A percentile compares a stretch with the other conserved stretches of the same genome.
phyloP scores from a whole-genome alignment of 2,888 invertebrate genomes.

The Heliconius sara region DNA sequence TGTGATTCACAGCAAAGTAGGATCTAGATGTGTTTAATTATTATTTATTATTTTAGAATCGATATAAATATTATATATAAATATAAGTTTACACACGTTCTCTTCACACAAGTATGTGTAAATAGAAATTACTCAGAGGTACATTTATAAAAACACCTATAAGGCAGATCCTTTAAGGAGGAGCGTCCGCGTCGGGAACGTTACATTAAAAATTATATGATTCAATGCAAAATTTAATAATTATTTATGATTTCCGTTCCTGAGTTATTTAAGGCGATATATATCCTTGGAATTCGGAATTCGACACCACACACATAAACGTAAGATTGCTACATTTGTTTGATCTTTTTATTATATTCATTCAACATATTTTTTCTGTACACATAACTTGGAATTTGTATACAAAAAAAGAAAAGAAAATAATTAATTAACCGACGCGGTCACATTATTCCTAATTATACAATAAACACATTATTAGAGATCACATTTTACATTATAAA shows the following conservation, averaged over 20 bases:
- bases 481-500: constrained; percentile 69
- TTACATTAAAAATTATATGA: neutral
- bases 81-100: constrained; percentile 61
- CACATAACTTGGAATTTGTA: neutral
- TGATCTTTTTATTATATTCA: too few relatives aligned
- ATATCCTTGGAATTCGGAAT: too few relatives aligned
- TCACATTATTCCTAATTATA: constrained; percentile 63
- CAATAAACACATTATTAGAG: constrained; percentile 59
- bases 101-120: constrained; percentile 49
- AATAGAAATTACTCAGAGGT: constrained; percentile 64
- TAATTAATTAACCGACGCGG: constrained; percentile 54
- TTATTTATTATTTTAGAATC: constrained; percentile 50
- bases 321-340: too few relatives aligned
- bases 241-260: too few relatives aligned
- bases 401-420: neutral
- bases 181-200: constrained; percentile 61
- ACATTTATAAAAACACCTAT: constrained; percentile 79
- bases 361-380: neutral
- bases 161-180: constrained; percentile 80
- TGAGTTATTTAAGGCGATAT: too few relatives aligned
- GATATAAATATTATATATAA: constrained; percentile 65
- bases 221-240: too few relatives aligned
- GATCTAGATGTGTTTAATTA: constrained; percentile 49
- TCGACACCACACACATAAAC: too few relatives aligned
- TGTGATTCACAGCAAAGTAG: constrained; percentile 60